Conservation (phyloP, 2,113 vertebrate species). For the Microtus oregoni region DNA sequence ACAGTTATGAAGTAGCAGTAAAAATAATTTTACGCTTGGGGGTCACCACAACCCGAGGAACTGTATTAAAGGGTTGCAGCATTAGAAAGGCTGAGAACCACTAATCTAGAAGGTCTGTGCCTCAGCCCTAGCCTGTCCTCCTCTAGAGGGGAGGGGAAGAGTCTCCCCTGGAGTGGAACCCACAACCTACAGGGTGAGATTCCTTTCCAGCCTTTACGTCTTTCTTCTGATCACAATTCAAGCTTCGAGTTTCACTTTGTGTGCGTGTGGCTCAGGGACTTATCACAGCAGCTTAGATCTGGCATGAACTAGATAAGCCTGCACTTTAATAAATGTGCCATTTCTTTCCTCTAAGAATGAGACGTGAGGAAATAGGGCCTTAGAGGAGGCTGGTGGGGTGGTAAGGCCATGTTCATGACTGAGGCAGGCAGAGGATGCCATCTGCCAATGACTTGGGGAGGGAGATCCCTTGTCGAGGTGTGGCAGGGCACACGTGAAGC, state of each 20-base stretch:
- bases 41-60: background rate
- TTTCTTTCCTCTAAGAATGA: slow-evolving; percentile 67
- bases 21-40: background rate
- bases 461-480: background rate
- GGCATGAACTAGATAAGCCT: slow-evolving; percentile 77
- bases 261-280: slow-evolving; percentile 76
- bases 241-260: slow-evolving; percentile 57
- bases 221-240: slow-evolving; percentile 63
- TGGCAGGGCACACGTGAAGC: background rate
- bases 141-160: background rate
- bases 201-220: background rate
- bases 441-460: background rate
- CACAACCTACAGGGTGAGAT: background rate
- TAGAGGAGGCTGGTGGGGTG: background rate
- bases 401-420: background rate
- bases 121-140: no score
- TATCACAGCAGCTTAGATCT: slow-evolving; percentile 77
- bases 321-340: slow-evolving; percentile 77
- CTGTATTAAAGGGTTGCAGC: background rate
- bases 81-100: background rate
- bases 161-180: background rate
- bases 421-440: background rate
- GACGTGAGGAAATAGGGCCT: slow-evolving; percentile 60
- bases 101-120: background rate
- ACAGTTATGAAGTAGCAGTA: background rate